A percentile compares a stretch with the other conserved stretches of the same genome.
Evolutionary conservation across 1,140 invertebrate genomes (phyloP).

Genomic region (Eueides isabella): DNA sequence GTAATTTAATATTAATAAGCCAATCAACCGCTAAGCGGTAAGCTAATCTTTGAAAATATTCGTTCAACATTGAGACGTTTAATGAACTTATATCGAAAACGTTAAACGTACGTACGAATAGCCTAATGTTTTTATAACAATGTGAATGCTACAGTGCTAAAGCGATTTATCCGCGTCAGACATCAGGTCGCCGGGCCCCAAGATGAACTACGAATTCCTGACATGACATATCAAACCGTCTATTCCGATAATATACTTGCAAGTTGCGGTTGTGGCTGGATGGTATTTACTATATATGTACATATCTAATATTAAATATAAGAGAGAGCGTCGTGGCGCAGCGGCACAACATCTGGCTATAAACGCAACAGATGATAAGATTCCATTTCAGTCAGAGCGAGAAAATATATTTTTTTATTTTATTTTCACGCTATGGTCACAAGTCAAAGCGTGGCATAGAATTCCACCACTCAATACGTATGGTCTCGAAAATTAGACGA

Average conservation of each 20-base stretch:
- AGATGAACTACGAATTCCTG: slow-evolving; percentile 34
- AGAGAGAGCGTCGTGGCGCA: not conserved
- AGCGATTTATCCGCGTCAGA: slow-evolving; percentile 39
- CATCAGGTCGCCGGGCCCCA: slow-evolving; percentile 40
- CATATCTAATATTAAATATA: not conserved
- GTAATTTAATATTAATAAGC: slow-evolving; percentile 10
- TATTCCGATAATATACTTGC: slow-evolving; percentile 28
- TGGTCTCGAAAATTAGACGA: no score
- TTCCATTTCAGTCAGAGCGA: no score
- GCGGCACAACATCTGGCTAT: no score
- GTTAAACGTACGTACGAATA: slow-evolving; percentile 7
- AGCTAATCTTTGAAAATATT: slow-evolving; percentile 10
- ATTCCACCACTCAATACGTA: no score
- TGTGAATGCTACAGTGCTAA: slow-evolving; percentile 9
- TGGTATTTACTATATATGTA: not conserved
- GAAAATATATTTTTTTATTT: no score
- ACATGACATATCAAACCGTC: slow-evolving; percentile 37
- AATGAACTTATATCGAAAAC: not conserved
- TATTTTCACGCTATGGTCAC: no score
- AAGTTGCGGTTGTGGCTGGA: not conserved
- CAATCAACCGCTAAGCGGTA: slow-evolving; percentile 6
- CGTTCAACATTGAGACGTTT: slow-evolving; percentile 2
- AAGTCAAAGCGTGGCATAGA: no score
- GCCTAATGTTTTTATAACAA: slow-evolving; percentile 17
- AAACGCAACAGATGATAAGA: no score